Conservation (phyloP, 2,888 invertebrate species). For the Drosophila flavopinicola region DNA sequence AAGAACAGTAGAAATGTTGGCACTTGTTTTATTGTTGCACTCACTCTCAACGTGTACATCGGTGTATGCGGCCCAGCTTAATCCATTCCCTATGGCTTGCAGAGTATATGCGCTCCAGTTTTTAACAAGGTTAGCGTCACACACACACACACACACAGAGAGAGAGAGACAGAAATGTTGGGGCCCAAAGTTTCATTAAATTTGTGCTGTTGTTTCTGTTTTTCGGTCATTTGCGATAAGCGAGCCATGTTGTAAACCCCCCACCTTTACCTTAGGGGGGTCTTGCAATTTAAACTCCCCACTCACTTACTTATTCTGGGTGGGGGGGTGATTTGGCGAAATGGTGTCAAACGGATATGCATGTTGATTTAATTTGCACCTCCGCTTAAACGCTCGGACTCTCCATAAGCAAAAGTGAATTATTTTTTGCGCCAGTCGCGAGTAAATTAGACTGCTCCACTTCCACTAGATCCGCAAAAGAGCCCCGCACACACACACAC, state of each 20-base stretch:
- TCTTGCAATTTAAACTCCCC: conserved; percentile 22
- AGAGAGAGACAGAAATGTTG: conserved; percentile 9
- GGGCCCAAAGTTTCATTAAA: conserved; percentile 61
- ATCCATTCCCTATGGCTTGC: conserved; percentile 20
- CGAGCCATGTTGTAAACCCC: conserved; percentile 56
- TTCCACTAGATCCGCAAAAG: conserved; percentile 27
- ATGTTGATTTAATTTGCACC: conserved; percentile 81
- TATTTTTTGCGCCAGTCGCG: conserved; percentile 60
- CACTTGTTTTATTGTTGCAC: conserved; percentile 41
- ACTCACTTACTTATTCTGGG: conserved; percentile 19
- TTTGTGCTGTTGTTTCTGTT: conserved; percentile 51
- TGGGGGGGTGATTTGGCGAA: conserved; percentile 58
- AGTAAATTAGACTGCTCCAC: conserved; percentile 74
- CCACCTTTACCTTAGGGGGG: background rate
- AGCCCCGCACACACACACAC: background rate
- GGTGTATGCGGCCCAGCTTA: conserved; percentile 29
- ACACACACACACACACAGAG: conserved; percentile 28
- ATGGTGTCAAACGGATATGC: conserved; percentile 81
- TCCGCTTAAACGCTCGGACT: conserved; percentile 71
- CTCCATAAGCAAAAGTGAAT: conserved; percentile 51
- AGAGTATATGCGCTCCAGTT: conserved; percentile 69
- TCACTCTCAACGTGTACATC: background rate
- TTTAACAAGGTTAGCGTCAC: conserved; percentile 72
- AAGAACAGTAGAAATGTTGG: conserved; percentile 12
- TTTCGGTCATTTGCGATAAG: conserved; percentile 77